Conservation (phyloP, 1,140 invertebrate species). For the Lepidotrigona ventralis region DNA sequence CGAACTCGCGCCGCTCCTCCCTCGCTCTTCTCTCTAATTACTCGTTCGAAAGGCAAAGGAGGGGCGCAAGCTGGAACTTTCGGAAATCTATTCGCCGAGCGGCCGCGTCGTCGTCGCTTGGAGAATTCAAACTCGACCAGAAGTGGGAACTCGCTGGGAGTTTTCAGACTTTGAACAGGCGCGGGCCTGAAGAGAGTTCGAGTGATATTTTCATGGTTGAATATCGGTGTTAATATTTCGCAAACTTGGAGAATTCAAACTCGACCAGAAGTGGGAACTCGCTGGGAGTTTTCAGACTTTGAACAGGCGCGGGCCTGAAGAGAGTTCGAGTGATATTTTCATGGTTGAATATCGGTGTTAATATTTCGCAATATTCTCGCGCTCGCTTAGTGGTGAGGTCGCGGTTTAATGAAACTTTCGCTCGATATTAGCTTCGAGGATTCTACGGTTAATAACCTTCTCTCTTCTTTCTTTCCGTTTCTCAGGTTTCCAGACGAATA, state of each 20-base stretch:
- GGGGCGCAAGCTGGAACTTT: not conserved
- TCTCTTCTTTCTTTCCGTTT: not conserved
- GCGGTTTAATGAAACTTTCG: not conserved
- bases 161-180: not conserved
- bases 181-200: too few species aligned
- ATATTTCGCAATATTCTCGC: not conserved
- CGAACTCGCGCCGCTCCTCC: not conserved
- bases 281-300: not conserved
- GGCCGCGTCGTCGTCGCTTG: not conserved
- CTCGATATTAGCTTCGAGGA: not conserved
- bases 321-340: not conserved
- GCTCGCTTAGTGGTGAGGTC: not conserved
- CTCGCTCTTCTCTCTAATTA: constrained; percentile 53
- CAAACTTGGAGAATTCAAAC: not conserved
- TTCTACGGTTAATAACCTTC: not conserved
- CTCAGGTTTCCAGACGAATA: not conserved
- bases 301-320: too few species aligned
- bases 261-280: not conserved
- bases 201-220: not conserved
- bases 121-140: not conserved
- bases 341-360: not conserved
- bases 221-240: constrained; percentile 12
- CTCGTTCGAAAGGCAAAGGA: not conserved
- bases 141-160: not conserved
- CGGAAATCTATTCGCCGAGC: constrained; percentile 31